Evolutionary conservation across 1,140 invertebrate species (phyloP).

Genomic region (Drosophila saltans): DNA sequence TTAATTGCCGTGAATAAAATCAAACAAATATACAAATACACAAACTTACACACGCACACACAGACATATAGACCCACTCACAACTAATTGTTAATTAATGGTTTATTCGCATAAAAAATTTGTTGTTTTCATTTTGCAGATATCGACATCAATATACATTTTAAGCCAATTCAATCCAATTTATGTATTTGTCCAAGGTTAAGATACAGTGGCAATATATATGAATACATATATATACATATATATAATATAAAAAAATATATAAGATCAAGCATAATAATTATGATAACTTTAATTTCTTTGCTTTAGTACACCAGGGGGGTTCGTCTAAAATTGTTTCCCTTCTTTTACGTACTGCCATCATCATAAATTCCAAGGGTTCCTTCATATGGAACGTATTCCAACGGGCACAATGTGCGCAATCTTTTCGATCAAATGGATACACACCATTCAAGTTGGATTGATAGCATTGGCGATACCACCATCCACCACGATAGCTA

Average conservation of each 20-base stretch:
- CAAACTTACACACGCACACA: constrained; percentile 10
- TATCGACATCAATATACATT: constrained; percentile 54
- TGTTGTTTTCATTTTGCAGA: constrained; percentile 64
- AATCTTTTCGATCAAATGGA: background rate
- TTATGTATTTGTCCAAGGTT: constrained; percentile 27
- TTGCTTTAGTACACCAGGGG: no score
- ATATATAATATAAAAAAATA: constrained; percentile 39
- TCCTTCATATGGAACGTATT: background rate
- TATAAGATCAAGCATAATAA: constrained; percentile 46
- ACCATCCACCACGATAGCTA: constrained; percentile 9
- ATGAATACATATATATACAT: constrained; percentile 34
- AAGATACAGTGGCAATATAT: constrained; percentile 53
- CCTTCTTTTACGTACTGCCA: background rate
- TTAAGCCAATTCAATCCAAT: constrained; percentile 49
- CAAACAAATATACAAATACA: constrained; percentile 22
- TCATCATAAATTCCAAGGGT: background rate
- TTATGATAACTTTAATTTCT: background rate
- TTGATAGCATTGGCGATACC: constrained; percentile 14
- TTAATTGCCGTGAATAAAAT: constrained; percentile 63
- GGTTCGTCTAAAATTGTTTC: no score
- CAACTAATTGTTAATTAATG: constrained; percentile 78
- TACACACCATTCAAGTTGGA: background rate
- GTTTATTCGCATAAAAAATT: constrained; percentile 75
- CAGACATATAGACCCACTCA: constrained; percentile 28
- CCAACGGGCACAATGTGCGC: background rate